phyloP scores from a whole-genome alignment of 2,888 invertebrate species.

The Gandaritis pyraliata region DNA sequence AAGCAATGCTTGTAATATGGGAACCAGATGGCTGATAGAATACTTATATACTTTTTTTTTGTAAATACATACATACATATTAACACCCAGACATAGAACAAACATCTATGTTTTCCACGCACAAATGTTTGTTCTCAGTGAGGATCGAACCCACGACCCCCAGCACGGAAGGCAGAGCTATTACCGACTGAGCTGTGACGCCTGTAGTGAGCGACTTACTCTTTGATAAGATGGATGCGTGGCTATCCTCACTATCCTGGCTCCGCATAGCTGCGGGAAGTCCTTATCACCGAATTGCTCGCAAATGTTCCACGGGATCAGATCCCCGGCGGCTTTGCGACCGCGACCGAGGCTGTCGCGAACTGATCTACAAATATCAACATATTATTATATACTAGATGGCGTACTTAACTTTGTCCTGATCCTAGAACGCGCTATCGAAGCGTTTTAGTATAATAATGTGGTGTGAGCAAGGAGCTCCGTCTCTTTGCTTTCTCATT shows the following conservation, averaged over 20 bases:
- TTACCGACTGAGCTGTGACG: no score
- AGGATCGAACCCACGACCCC: no score
- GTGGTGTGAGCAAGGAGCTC: background rate
- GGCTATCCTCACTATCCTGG: conserved; percentile 97
- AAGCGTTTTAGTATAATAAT: conserved; percentile 2
- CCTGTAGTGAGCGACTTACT: no score
- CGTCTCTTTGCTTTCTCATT: no score
- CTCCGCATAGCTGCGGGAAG: conserved; percentile 95
- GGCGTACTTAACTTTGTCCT: background rate
- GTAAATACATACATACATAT: no score
- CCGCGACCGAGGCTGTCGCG: conserved; percentile 92
- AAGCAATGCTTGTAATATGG: no score
- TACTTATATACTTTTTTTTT: no score
- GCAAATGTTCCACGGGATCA: conserved; percentile 99
- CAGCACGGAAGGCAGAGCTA: no score
- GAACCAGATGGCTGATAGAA: no score
- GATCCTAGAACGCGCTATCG: conserved; percentile 7
- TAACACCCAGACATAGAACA: no score
- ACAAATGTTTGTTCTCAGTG: no score
- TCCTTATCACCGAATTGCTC: conserved; percentile 98
- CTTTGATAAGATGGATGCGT: conserved; percentile 99
- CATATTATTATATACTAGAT: background rate
- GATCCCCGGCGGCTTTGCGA: conserved; percentile 96
- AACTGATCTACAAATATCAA: conserved; percentile 81
- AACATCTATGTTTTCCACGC: no score